phyloP scores from a whole-genome alignment of 1,140 invertebrate species.

The Bombus consobrinus region DNA sequence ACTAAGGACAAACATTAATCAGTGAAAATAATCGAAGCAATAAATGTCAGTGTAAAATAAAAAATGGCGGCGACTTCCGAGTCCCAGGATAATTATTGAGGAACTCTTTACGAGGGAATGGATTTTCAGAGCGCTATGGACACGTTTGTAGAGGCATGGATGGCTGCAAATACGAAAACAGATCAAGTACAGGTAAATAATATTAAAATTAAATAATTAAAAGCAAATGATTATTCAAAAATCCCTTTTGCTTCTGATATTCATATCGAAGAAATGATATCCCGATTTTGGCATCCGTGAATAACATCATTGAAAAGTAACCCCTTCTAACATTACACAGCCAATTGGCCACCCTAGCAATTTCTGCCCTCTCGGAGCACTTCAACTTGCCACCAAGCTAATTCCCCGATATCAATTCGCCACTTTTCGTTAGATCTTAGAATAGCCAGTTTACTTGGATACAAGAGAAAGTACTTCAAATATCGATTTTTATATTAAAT shows the following conservation, averaged over 20 bases:
- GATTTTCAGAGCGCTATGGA: conserved; percentile 99
- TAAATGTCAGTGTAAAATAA: conserved; percentile 54
- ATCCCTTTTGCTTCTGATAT: neutral
- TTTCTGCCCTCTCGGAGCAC: conserved; percentile 68
- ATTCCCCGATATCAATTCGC: conserved; percentile 59
- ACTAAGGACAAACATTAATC: neutral
- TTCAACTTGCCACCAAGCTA: conserved; percentile 51
- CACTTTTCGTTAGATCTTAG: conserved; percentile 53
- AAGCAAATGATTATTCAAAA: neutral
- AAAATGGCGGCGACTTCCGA: conserved; percentile 67
- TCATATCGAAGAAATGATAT: neutral
- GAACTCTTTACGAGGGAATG: conserved; percentile 84
- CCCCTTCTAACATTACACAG: conserved; percentile 80
- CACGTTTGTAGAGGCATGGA: conserved; percentile 98
- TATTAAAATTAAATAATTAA: no score
- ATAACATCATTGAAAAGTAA: conserved; percentile 66
- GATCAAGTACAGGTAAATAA: conserved; percentile 81
- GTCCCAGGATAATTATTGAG: conserved; percentile 65
- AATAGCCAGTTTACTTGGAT: neutral
- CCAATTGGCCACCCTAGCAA: conserved; percentile 80
- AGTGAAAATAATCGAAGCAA: conserved; percentile 19
- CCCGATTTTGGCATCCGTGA: conserved; percentile 10
- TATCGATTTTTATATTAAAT: neutral
- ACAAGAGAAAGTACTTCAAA: neutral
- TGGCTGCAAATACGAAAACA: conserved; percentile 93